phyloP scores from a whole-genome alignment of 2,797 vertebrate genomes.

The Luscinia luscinia region DNA sequence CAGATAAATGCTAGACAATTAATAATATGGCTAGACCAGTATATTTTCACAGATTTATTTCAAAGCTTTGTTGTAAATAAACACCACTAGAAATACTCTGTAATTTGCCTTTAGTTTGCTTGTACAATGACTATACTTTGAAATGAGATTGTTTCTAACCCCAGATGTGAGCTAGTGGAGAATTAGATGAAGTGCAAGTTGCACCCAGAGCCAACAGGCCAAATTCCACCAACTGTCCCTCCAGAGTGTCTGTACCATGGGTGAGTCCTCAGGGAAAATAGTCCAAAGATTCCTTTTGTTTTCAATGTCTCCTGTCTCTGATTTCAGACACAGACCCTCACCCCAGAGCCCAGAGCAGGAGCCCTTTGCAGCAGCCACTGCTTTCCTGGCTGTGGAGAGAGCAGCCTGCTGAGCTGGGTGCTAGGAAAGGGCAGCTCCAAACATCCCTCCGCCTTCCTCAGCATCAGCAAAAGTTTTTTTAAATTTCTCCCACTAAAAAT shows the following conservation, averaged over 20 bases:
- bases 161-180: background rate
- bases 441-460: background rate
- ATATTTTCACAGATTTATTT: background rate
- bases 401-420: background rate
- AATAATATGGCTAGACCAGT: background rate
- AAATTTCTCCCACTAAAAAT: background rate
- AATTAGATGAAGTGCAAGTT: background rate
- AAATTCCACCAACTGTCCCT: background rate
- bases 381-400: background rate
- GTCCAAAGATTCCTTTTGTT: background rate
- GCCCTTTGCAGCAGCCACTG: background rate
- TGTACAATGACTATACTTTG: background rate
- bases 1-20: background rate
- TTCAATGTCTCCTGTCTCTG: background rate
- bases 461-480: background rate
- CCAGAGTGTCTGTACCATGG: background rate
- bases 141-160: background rate
- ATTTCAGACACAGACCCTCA: background rate
- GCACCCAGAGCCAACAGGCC: background rate
- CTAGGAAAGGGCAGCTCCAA: background rate
- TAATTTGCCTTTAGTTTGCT: conserved; percentile 14
- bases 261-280: background rate
- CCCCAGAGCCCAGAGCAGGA: background rate
- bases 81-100: background rate
- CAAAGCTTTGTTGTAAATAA: background rate